Conservation (phyloP, 1,140 invertebrate genomes). For the Zaprionus ornatus region DNA sequence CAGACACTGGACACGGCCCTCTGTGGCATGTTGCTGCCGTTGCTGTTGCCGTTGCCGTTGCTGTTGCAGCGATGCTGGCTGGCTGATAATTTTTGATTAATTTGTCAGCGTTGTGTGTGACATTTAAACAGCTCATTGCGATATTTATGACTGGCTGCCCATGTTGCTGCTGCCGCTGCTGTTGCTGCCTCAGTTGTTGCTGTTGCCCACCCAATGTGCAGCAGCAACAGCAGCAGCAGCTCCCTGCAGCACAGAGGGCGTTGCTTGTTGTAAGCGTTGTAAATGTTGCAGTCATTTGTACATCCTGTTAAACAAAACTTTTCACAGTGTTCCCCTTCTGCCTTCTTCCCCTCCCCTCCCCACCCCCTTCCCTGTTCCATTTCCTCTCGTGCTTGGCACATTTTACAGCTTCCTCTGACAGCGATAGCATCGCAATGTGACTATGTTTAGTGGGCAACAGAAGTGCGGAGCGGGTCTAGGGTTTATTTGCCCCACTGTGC, state of each 20-base stretch:
- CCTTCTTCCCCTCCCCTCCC: background rate
- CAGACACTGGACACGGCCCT: slow-evolving; percentile 29
- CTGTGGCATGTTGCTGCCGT: slow-evolving; percentile 52
- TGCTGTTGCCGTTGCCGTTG: slow-evolving; percentile 25
- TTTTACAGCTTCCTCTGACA: slow-evolving; percentile 64
- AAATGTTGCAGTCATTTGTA: slow-evolving; percentile 73
- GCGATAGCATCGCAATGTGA: slow-evolving; percentile 45
- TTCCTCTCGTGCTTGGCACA: slow-evolving; percentile 19
- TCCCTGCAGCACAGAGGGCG: slow-evolving; percentile 51
- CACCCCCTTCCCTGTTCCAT: background rate
- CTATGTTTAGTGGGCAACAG: background rate
- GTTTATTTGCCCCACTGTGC: background rate
- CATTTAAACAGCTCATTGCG: slow-evolving; percentile 81
- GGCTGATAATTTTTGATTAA: slow-evolving; percentile 81
- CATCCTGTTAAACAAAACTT: slow-evolving; percentile 76
- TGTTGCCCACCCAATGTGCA: slow-evolving; percentile 64
- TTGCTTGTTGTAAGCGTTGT: slow-evolving; percentile 51
- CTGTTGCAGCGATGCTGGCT: slow-evolving; percentile 62
- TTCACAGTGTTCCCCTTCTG: slow-evolving; percentile 41
- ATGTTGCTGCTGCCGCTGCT: slow-evolving; percentile 48
- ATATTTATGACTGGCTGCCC: slow-evolving; percentile 73
- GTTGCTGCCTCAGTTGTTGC: too few relatives aligned
- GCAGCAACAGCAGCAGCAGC: slow-evolving; percentile 13
- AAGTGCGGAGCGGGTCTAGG: background rate
- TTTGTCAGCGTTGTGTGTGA: slow-evolving; percentile 81